These are phyloP conservation scores for Epinephelus lanceolatus DNA, from an alignment of 2,113 vertebrate species.

Conservation along the genomic window DNA sequence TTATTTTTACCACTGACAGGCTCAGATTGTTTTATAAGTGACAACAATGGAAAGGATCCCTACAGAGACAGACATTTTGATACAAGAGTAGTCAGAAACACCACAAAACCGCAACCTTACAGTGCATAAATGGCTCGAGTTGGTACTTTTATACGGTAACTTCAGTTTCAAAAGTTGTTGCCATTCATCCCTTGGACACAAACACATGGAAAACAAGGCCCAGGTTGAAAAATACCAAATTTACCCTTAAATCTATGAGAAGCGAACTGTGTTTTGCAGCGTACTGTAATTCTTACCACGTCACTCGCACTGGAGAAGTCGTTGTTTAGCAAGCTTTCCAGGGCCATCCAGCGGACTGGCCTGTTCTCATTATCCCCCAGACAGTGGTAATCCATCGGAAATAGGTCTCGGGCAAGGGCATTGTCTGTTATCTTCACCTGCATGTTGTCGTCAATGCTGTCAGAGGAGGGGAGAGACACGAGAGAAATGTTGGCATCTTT, in stretches of 20 bases:
- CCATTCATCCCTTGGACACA: no score
- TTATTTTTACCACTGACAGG: no score
- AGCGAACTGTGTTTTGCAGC: background rate
- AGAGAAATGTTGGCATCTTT: constrained; percentile 4
- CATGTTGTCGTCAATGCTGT: constrained; percentile 96
- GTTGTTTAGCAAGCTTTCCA: constrained; percentile 97
- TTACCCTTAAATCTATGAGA: background rate
- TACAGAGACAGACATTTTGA: no score
- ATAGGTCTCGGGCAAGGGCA: constrained; percentile 96
- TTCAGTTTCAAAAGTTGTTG: no score
- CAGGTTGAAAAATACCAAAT: no score
- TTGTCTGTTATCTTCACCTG: constrained; percentile 99
- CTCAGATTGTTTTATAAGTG: no score
- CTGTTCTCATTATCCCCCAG: constrained; percentile 98
- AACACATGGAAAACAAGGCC: no score
- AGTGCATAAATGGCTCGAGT: no score
- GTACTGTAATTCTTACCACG: constrained; percentile 88
- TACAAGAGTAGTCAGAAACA: no score
- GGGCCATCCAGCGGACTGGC: constrained; percentile 98
- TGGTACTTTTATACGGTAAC: no score
- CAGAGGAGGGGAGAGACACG: constrained; percentile 27
- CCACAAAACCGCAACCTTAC: no score
- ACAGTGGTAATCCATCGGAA: constrained; percentile 99
- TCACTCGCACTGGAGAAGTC: constrained; percentile 98
- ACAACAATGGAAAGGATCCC: no score